phyloP scores from a whole-genome alignment of 2,888 invertebrate genomes.

The Argynnis bischoffii region DNA sequence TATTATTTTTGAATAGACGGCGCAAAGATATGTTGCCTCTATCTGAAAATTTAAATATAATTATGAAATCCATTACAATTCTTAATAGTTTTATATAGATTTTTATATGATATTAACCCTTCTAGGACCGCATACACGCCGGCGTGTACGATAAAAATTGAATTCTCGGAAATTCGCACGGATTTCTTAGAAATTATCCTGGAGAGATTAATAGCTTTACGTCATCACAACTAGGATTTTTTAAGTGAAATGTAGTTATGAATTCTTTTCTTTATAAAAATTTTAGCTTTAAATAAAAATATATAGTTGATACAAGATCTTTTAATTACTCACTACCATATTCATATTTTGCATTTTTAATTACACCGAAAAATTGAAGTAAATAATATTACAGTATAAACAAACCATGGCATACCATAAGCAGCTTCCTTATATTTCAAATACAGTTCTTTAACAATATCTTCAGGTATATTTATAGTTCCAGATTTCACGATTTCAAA shows the following conservation, averaged over 20 bases:
- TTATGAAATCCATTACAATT: slow-evolving; percentile 11
- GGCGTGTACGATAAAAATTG: too few species aligned
- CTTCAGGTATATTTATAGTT: slow-evolving; percentile 8
- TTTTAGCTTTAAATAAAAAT: slow-evolving; percentile 3
- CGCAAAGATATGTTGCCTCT: slow-evolving; percentile 43
- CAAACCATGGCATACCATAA: slow-evolving; percentile 41
- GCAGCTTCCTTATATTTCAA: slow-evolving; percentile 52
- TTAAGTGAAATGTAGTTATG: too few species aligned
- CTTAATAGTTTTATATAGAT: too few species aligned
- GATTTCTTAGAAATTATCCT: too few species aligned
- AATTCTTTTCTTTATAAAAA: too few species aligned
- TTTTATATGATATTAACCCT: too few species aligned
- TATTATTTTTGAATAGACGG: slow-evolving; percentile 49
- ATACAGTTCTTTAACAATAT: slow-evolving; percentile 38
- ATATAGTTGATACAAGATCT: slow-evolving; percentile 3
- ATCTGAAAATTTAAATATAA: slow-evolving; percentile 38
- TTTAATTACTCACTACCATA: background rate
- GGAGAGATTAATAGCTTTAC: too few species aligned
- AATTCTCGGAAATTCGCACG: too few species aligned
- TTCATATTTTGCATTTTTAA: background rate
- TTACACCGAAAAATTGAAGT: background rate
- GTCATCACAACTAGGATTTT: too few species aligned
- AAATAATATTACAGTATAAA: background rate
- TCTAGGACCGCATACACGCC: too few species aligned
- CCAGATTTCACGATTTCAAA: background rate